A percentile compares a stretch with the other conserved stretches of the same genome.
Conservation (phyloP, 2,113 vertebrate genomes). For the human (Homo sapiens) region GRCh38 chr9:130947501-130948000, state of each 20-base stretch:
- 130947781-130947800: neutral
- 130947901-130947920: neutral
- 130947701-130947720: fast-evolving
- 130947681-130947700: too few species aligned
- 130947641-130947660: neutral
- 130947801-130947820: neutral
- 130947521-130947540: neutral
- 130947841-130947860: too few species aligned
- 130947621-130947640: fast-evolving
- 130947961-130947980: neutral
- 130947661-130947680: fast-evolving
- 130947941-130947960: neutral
- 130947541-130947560: fast-evolving
- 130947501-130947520: neutral
- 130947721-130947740: neutral
- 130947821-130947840: neutral
- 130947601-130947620: neutral
- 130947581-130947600: neutral
- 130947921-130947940: neutral
- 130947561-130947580: neutral
- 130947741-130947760: fast-evolving
- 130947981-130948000: fast-evolving
- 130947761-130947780: fast-evolving
- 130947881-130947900: neutral
- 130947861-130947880: neutral